Conservation (phyloP, 2,888 invertebrate genomes). For the Iselma pallidipennis region DNA sequence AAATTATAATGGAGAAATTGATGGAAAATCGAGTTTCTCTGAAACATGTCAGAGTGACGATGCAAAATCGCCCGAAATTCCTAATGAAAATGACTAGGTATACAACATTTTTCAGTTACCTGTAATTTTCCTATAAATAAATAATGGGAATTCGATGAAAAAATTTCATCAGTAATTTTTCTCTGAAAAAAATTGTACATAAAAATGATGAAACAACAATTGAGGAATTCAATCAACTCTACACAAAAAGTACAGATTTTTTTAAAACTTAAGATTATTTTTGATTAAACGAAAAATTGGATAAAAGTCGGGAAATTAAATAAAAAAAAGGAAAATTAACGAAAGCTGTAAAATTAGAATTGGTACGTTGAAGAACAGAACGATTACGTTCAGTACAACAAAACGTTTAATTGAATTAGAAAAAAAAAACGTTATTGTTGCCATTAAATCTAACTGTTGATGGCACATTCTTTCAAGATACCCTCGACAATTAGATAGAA, state of each 20-base stretch:
- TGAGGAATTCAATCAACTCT: not conserved
- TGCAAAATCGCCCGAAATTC: too few species aligned
- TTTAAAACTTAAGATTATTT: conserved; percentile 2
- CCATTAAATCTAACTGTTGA: conserved; percentile 50
- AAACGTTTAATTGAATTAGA: conserved; percentile 36
- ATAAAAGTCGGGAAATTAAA: conserved; percentile 12
- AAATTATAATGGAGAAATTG: too few species aligned
- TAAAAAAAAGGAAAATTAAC: conserved; percentile 34
- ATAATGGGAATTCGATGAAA: too few species aligned
- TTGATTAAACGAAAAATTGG: conserved; percentile 1
- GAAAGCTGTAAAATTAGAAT: conserved; percentile 42
- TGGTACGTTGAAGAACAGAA: conserved; percentile 39
- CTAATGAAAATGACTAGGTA: too few species aligned
- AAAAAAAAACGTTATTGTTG: conserved; percentile 49
- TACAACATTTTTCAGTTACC: too few species aligned
- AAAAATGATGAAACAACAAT: not conserved
- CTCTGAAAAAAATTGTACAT: too few species aligned
- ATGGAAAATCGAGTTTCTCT: too few species aligned
- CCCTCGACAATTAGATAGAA: conserved; percentile 49
- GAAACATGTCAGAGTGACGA: too few species aligned
- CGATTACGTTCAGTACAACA: conserved; percentile 39
- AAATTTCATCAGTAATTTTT: too few species aligned
- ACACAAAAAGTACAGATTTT: not conserved
- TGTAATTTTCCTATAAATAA: too few species aligned
- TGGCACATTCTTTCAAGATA: conserved; percentile 46